These are phyloP conservation scores for Lissonota sp. DNA, from an alignment of 2,888 invertebrate species.

Conservation along the genomic window DNA sequence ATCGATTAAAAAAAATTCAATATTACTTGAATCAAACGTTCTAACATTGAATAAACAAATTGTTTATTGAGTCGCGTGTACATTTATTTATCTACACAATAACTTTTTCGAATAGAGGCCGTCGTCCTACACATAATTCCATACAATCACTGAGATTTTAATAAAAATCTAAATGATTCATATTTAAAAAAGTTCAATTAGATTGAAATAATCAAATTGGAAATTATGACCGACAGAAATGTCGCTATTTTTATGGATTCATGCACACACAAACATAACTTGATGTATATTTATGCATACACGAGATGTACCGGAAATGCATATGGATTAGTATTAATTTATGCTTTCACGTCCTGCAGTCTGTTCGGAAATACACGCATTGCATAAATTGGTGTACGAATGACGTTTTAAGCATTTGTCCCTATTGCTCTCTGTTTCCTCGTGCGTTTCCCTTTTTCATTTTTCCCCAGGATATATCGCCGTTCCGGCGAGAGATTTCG, in stretches of 20 bases:
- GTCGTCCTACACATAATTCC: too few relatives aligned
- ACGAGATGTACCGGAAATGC: conserved; percentile 17
- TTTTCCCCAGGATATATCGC: background rate
- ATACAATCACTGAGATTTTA: too few relatives aligned
- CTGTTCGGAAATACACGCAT: background rate
- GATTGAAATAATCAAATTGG: too few relatives aligned
- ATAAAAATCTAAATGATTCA: too few relatives aligned
- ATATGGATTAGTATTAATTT: conserved; percentile 30
- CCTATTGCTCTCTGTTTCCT: background rate
- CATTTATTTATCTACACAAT: too few relatives aligned
- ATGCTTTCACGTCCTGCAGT: conserved; percentile 18
- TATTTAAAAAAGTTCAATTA: too few relatives aligned
- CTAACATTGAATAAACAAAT: too few relatives aligned
- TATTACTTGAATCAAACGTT: too few relatives aligned
- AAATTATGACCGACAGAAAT: too few relatives aligned
- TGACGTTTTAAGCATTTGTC: conserved; percentile 7
- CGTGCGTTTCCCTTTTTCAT: background rate
- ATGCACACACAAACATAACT: background rate
- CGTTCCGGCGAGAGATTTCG: background rate
- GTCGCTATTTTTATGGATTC: background rate
- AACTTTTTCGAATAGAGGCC: too few relatives aligned
- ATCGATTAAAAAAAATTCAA: too few relatives aligned
- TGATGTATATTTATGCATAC: conserved; percentile 1
- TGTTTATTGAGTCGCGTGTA: too few relatives aligned
- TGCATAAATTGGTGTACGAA: background rate